Evolutionary conservation across 2,113 vertebrate species (phyloP), one percentile per base, ranked within the genome.

Genomic region (Tychaedon coryphoeus): DNA sequence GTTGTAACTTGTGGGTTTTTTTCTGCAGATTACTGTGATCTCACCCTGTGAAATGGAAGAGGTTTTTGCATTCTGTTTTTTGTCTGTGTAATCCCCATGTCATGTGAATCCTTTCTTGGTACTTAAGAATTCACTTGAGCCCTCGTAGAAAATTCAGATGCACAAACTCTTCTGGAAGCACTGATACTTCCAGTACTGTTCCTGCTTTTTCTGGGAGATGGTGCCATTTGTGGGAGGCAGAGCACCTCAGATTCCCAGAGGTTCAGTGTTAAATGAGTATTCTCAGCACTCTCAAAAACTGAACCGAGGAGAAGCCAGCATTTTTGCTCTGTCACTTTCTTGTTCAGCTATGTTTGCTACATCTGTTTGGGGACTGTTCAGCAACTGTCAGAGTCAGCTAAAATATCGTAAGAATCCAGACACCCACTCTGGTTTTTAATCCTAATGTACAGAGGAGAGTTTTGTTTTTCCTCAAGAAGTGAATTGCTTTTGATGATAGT

Each of bases 1-100:
- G 74, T 78, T 90, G 70, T 61, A 94, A 88, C 77, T 94, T 94
- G 72, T 54, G 78, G 29, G 24, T 94, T 96, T 97, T 97, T 97
- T 80, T 97, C 75, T 79, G 73, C 84, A 95, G 81, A 69, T 90
- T 82, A 74, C 76, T 96, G 93, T 97, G 97, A 97, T 96, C 95
- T 98, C 96, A 86, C 94, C 77, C 89, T 65, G 70, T 92, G 95
- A 96, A 91, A 76, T 78, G 93, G 94, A 96, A 97, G 94, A 92
- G 77, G 53, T 67, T 83, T 89, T 95, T 87, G 77, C 94, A 83
- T 89, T 97, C 93, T 96, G 95, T 45, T 95, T 96, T 97, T 93
- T 91, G 47, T 93, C 26, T 57, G n/a, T 90, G 57, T 90, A 95
- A 95, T 96, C 92, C 71, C 79, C 69, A 24, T 29, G 36, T 94